Evolutionary conservation across 2,888 invertebrate species (phyloP).

Genomic region (Iphiclides podalirius): DNA sequence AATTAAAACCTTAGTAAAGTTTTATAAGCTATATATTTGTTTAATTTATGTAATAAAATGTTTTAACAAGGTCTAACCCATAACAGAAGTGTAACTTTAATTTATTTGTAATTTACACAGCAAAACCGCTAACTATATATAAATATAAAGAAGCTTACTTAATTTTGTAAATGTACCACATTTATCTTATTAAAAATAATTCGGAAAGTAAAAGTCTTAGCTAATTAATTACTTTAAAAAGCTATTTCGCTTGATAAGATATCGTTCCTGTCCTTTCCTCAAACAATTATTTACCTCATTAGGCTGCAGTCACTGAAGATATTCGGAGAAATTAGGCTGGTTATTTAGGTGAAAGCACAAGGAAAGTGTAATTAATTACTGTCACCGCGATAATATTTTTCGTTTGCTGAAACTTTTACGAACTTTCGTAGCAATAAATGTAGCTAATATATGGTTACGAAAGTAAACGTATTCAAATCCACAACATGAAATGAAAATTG

Average conservation of each 20-base stretch:
- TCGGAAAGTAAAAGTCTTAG: no score
- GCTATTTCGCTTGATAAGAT: no score
- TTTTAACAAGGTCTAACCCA: no score
- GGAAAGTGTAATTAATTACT: slow-evolving; percentile 48
- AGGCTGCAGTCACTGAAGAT: slow-evolving; percentile 54
- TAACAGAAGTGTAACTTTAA: no score
- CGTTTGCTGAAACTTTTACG: slow-evolving; percentile 19
- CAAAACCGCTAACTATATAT: no score
- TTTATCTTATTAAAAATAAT: no score
- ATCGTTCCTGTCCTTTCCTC: slow-evolving; percentile 6
- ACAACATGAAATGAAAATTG: slow-evolving; percentile 20
- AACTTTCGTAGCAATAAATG: slow-evolving; percentile 2
- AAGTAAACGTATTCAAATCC: slow-evolving; percentile 15
- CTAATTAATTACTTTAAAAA: no score
- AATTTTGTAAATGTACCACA: no score
- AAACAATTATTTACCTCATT: slow-evolving; percentile 37
- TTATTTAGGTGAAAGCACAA: slow-evolving; percentile 54
- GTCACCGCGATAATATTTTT: slow-evolving; percentile 24
- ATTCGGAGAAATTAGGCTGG: slow-evolving; percentile 60
- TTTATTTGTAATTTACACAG: no score
- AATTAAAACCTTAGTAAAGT: slow-evolving; percentile 29
- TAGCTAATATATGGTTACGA: slow-evolving; percentile 7
- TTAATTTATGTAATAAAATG: no score
- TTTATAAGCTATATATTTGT: no score
- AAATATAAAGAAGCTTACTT: no score